phyloP scores from a whole-genome alignment of 2,888 invertebrate species.

The Epistrophe eligans region DNA sequence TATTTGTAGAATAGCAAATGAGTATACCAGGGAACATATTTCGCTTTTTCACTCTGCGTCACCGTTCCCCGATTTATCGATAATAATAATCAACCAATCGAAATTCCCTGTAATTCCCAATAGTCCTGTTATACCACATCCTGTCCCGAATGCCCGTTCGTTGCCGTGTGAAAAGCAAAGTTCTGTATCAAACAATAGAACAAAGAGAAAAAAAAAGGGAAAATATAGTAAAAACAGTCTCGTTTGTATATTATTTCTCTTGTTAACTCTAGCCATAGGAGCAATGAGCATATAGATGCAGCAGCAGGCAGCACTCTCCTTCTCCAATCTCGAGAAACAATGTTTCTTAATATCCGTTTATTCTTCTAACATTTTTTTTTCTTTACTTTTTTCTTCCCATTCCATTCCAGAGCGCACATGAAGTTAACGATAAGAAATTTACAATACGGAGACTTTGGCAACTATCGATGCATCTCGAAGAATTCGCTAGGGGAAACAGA shows the following conservation, averaged over 20 bases:
- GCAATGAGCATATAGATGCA: neutral
- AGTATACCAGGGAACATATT: slow-evolving; percentile 19
- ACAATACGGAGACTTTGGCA: slow-evolving; percentile 93
- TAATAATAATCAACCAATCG: slow-evolving; percentile 70
- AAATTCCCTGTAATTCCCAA: slow-evolving; percentile 61
- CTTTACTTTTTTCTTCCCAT: slow-evolving; percentile 34
- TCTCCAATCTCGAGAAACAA: slow-evolving; percentile 54
- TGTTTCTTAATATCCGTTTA: slow-evolving; percentile 76
- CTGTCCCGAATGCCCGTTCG: slow-evolving; percentile 48
- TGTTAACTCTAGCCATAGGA: slow-evolving; percentile 19
- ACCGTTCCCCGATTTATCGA: slow-evolving; percentile 51
- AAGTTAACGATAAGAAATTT: slow-evolving; percentile 93
- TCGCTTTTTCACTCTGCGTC: neutral
- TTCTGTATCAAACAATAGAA: slow-evolving; percentile 29
- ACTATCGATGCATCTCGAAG: slow-evolving; percentile 96
- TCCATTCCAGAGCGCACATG: slow-evolving; percentile 90
- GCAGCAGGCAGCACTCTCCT: slow-evolving; percentile 37
- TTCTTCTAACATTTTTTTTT: slow-evolving; percentile 59
- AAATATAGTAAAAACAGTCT: slow-evolving; percentile 34
- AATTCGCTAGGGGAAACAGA: slow-evolving; percentile 97
- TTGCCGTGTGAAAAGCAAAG: slow-evolving; percentile 56
- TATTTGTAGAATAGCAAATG: slow-evolving; percentile 66
- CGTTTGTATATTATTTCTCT: slow-evolving; percentile 47
- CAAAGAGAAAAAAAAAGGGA: slow-evolving; percentile 20
- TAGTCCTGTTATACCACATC: slow-evolving; percentile 69